Conservation (phyloP, 2,797 vertebrate genomes). For the Lateolabrax maculatus region DNA sequence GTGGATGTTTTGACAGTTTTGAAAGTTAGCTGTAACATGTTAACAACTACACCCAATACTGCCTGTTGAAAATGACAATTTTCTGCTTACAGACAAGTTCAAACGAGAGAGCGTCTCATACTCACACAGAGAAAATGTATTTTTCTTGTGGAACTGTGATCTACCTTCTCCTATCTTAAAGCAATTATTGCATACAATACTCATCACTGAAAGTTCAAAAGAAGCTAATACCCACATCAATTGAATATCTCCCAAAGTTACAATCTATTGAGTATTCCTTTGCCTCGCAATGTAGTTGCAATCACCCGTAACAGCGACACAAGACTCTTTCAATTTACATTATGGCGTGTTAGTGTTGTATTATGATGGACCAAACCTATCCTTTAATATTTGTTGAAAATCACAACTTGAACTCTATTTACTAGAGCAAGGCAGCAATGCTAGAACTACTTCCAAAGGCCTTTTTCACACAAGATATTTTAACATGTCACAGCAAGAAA, state of each 20-base stretch:
- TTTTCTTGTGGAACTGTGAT: neutral
- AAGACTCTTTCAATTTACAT: neutral
- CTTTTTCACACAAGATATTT: neutral
- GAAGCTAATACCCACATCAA: neutral
- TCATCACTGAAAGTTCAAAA: neutral
- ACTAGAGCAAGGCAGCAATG: neutral
- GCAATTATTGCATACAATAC: neutral
- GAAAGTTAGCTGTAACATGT: conserved; percentile 18
- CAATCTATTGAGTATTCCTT: too few relatives aligned
- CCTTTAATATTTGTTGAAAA: too few relatives aligned
- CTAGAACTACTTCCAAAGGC: neutral
- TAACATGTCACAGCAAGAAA: too few relatives aligned
- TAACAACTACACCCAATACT: neutral
- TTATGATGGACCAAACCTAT: too few relatives aligned
- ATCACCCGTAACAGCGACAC: too few relatives aligned
- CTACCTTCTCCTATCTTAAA: neutral
- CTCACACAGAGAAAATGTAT: too few relatives aligned
- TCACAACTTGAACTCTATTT: too few relatives aligned
- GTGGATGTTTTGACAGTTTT: conserved; percentile 26
- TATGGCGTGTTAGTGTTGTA: neutral
- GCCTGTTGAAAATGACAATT: conserved; percentile 3
- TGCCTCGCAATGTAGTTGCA: neutral
- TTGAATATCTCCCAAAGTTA: too few relatives aligned
- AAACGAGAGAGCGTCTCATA: neutral
- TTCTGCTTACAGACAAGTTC: conserved; percentile 16